phyloP scores from a whole-genome alignment of 1,140 invertebrate species.

The Leptinotarsa defecta region DNA sequence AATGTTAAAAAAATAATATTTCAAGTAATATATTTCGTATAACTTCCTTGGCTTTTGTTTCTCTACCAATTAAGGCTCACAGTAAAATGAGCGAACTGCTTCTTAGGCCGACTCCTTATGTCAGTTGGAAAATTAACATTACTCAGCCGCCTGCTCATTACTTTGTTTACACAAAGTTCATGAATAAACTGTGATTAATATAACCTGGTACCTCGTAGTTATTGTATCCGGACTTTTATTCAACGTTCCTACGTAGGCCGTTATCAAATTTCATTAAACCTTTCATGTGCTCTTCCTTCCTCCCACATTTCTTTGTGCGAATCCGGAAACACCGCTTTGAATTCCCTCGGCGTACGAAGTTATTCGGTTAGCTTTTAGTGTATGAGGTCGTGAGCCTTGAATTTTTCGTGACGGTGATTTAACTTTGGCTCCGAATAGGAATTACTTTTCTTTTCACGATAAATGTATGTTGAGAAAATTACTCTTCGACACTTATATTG shows the following conservation, averaged over 20 bases:
- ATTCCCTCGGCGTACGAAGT: background rate
- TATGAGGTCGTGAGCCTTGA: background rate
- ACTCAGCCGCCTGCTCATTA: too few species aligned
- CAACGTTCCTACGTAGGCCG: background rate
- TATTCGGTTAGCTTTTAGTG: conserved; percentile 6
- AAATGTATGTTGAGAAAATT: background rate
- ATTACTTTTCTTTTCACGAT: background rate
- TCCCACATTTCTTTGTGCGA: background rate
- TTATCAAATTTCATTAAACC: conserved; percentile 9
- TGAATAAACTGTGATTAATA: background rate
- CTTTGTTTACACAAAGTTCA: too few species aligned
- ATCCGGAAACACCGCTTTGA: background rate
- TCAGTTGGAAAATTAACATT: too few species aligned
- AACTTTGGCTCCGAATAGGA: background rate
- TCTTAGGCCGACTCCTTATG: too few species aligned
- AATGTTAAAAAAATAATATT: too few species aligned
- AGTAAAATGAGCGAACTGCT: too few species aligned
- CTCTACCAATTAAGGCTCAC: too few species aligned
- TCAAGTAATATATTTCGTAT: too few species aligned
- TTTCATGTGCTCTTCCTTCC: background rate
- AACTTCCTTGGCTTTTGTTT: too few species aligned
- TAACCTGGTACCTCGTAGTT: background rate
- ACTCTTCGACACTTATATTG: background rate
- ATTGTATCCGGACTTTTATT: background rate
- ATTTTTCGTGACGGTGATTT: conserved; percentile 6